phyloP scores from a whole-genome alignment of 2,888 invertebrate genomes.

The Magallana nippona region DNA sequence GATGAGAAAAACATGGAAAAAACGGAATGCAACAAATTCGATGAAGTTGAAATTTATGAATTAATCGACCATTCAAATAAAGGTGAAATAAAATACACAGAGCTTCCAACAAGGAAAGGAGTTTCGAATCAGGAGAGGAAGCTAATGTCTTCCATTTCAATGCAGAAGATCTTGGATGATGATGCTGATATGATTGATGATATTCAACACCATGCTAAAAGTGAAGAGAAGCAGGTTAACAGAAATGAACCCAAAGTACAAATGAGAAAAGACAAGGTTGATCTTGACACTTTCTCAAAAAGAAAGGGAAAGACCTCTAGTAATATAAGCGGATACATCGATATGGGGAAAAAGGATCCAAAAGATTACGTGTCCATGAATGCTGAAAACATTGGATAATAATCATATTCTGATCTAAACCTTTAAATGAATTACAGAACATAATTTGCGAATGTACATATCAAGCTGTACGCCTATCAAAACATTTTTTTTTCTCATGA shows the following conservation, averaged over 20 bases:
- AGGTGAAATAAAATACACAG: not conserved
- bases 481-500: too few relatives aligned
- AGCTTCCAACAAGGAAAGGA: not conserved
- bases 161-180: not conserved
- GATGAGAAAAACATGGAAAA: not conserved
- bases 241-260: not conserved
- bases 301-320: not conserved
- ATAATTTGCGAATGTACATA: too few relatives aligned
- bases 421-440: too few relatives aligned
- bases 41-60: slow-evolving; percentile 19
- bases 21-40: not conserved
- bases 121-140: not conserved
- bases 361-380: not conserved
- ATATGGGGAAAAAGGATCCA: not conserved
- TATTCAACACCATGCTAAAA: too few relatives aligned
- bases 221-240: too few relatives aligned
- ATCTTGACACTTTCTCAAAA: not conserved
- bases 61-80: not conserved
- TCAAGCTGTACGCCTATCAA: too few relatives aligned
- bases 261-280: slow-evolving; percentile 4
- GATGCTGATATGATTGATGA: not conserved
- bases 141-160: not conserved
- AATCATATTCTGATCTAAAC: too few relatives aligned
- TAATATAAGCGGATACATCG: not conserved
- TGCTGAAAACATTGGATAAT: not conserved